A percentile compares a stretch with the other conserved stretches of the same genome.
These are phyloP conservation scores for Brachypalpus laphriformis DNA, from an alignment of 2,888 invertebrate genomes.

Conservation along the genomic window DNA sequence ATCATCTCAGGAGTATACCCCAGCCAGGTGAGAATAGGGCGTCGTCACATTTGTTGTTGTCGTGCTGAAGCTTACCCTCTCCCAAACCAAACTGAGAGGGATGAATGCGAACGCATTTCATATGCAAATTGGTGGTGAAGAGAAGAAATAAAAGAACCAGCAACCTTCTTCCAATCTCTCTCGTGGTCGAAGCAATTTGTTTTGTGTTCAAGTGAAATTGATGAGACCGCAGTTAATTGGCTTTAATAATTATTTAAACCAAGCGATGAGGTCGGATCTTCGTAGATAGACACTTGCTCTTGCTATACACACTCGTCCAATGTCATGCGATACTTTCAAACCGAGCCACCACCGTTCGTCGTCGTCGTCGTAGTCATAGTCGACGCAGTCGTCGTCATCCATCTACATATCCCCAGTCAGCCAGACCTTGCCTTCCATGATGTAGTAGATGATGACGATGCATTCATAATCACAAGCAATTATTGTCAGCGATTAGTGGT, in stretches of 20 bases:
- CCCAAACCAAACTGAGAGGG: slow-evolving; percentile 16
- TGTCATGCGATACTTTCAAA: slow-evolving; percentile 52
- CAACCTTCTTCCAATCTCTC: slow-evolving; percentile 21
- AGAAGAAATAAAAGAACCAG: neutral
- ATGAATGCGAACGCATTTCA: slow-evolving; percentile 64
- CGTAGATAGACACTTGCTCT: slow-evolving; percentile 41
- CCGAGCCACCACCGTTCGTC: neutral
- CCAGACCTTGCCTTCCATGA: slow-evolving; percentile 10
- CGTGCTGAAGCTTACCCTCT: slow-evolving; percentile 34
- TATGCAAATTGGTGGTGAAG: slow-evolving; percentile 58
- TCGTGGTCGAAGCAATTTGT: slow-evolving; percentile 68
- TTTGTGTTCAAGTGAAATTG: slow-evolving; percentile 72
- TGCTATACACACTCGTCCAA: neutral
- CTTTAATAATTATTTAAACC: slow-evolving; percentile 72
- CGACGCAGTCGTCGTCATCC: neutral
- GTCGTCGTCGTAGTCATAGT: neutral
- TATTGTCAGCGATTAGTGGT: slow-evolving; percentile 64
- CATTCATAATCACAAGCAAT: slow-evolving; percentile 70
- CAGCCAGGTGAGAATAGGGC: slow-evolving; percentile 64
- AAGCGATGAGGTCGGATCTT: slow-evolving; percentile 63
- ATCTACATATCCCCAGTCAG: slow-evolving; percentile 34
- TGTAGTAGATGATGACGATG: slow-evolving; percentile 34
- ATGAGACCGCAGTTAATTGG: slow-evolving; percentile 72
- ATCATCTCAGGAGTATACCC: slow-evolving; percentile 41
- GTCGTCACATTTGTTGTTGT: slow-evolving; percentile 56